Evolutionary conservation across 2,797 vertebrate genomes (phyloP).

Genomic region (Anguilla pacifica): DNA sequence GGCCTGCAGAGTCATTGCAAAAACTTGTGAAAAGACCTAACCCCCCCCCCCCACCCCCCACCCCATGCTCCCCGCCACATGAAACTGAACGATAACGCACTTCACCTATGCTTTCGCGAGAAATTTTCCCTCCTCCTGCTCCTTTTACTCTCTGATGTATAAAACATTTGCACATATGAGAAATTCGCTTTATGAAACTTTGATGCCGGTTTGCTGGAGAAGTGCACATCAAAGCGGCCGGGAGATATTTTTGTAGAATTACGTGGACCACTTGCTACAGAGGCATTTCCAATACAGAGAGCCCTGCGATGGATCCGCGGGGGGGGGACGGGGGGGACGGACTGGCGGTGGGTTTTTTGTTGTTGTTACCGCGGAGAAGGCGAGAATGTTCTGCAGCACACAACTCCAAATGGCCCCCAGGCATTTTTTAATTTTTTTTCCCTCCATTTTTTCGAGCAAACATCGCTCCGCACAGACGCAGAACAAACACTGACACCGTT

Average conservation of each 20-base stretch:
- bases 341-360: constrained; percentile 14
- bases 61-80: not conserved
- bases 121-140: not conserved
- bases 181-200: constrained; percentile 30
- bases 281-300: constrained; percentile 12
- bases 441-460: constrained; percentile 4
- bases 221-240: not conserved
- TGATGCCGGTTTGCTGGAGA: constrained; percentile 25
- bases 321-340: constrained; percentile 1
- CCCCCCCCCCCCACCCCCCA: not conserved
- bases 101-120: constrained; percentile 28
- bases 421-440: not conserved
- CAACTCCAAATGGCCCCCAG: constrained; percentile 24
- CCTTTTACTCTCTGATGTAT: constrained; percentile 30
- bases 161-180: constrained; percentile 29
- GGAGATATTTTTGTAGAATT: constrained; percentile 26
- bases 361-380: constrained; percentile 18
- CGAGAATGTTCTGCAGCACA: constrained; percentile 18
- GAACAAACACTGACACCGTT: constrained; percentile 30
- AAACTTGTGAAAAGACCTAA: not conserved
- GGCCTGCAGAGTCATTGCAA: not conserved
- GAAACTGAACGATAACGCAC: not conserved
- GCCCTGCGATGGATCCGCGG: not conserved
- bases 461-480: constrained; percentile 13
- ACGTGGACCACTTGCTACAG: constrained; percentile 21